A percentile compares a stretch with the other conserved stretches of the same genome.
These are phyloP conservation scores for Polymixis lichenea DNA, from an alignment of 2,888 invertebrate species.

Conservation along the genomic window DNA sequence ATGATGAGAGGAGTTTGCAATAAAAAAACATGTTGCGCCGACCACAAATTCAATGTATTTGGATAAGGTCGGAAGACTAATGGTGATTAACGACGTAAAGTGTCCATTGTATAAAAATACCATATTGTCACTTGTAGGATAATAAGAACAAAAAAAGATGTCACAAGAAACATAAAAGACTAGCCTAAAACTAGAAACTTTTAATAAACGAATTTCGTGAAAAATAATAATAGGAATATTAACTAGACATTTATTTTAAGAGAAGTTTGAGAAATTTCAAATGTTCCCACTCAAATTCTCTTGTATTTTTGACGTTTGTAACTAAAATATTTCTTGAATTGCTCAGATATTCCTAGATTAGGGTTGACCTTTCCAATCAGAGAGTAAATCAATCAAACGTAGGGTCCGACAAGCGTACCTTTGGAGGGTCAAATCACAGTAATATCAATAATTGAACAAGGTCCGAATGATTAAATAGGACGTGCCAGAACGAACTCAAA, in stretches of 20 bases:
- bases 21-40: no score
- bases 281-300: neutral
- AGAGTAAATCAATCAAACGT: conserved; percentile 30
- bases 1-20: no score
- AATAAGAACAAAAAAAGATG: neutral
- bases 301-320: neutral
- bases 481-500: no score
- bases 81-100: no score
- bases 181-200: neutral
- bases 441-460: conserved; percentile 18
- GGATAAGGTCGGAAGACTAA: no score
- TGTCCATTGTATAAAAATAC: no score
- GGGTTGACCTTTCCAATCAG: conserved; percentile 7
- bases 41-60: no score
- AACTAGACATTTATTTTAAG: neutral
- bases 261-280: conserved; percentile 6
- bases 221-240: neutral
- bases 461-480: neutral
- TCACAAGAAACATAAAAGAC: neutral
- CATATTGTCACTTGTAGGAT: no score
- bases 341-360: neutral
- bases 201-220: neutral
- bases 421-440: conserved; percentile 14
- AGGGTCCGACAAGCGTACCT: neutral
- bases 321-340: neutral